Conservation (phyloP, 1,140 invertebrate genomes). For the Cotesia vestalis region DNA sequence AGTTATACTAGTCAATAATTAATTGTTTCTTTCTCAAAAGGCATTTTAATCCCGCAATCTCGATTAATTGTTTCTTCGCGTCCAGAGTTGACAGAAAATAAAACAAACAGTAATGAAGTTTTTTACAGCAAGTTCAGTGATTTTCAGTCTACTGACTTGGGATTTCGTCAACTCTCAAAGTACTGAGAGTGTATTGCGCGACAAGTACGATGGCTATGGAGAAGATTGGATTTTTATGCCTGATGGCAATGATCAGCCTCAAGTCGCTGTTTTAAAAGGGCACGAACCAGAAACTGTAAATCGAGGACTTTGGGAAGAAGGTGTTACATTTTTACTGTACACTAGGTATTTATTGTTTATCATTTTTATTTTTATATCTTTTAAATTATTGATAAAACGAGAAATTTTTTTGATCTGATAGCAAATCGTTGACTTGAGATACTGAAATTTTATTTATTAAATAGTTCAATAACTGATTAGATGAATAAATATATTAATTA, state of each 20-base stretch:
- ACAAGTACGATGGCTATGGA: slow-evolving; percentile 65
- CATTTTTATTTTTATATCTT: slow-evolving; percentile 13
- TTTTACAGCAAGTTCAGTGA: background rate
- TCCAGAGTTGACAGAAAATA: no score
- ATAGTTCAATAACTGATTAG: background rate
- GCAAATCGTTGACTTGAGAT: no score
- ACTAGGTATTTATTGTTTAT: slow-evolving; percentile 54
- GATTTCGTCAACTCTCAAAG: background rate
- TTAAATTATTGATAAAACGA: background rate
- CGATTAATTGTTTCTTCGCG: background rate
- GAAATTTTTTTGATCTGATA: no score
- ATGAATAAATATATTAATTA: background rate
- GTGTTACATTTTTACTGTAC: slow-evolving; percentile 56
- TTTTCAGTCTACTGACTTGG: background rate
- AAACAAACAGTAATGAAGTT: background rate
- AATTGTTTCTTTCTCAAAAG: background rate
- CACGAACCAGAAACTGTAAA: slow-evolving; percentile 36
- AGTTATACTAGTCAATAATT: slow-evolving; percentile 12
- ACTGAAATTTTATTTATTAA: background rate
- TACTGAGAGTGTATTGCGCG: slow-evolving; percentile 47
- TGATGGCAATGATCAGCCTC: slow-evolving; percentile 69
- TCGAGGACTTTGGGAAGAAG: slow-evolving; percentile 49
- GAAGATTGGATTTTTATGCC: slow-evolving; percentile 74
- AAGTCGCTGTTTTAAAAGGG: slow-evolving; percentile 66
- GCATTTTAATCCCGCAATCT: no score